These are phyloP conservation scores for Leucophora obtusa DNA, from an alignment of 2,888 invertebrate genomes.

Conservation along the genomic window DNA sequence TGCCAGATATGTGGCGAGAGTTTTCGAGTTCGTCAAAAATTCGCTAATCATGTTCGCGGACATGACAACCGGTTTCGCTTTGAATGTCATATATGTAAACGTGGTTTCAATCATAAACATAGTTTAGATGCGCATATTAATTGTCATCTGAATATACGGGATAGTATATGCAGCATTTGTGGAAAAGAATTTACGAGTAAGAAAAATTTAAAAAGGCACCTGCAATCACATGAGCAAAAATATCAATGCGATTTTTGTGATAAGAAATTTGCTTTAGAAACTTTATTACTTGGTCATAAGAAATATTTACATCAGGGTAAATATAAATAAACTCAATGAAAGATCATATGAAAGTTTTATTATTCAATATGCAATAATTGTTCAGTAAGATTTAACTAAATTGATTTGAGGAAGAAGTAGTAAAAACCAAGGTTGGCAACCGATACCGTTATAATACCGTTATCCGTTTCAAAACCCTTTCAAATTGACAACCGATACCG, in stretches of 20 bases:
- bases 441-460: too few species aligned
- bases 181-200: slow-evolving; percentile 66
- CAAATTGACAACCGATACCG: too few species aligned
- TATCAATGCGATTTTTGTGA: not conserved
- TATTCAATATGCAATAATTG: too few species aligned
- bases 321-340: too few species aligned
- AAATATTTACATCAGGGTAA: too few species aligned
- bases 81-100: slow-evolving; percentile 54
- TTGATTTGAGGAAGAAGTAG: too few species aligned
- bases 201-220: not conserved
- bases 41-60: slow-evolving; percentile 50
- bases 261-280: not conserved
- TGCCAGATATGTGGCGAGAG: slow-evolving; percentile 69
- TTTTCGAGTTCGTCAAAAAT: slow-evolving; percentile 66
- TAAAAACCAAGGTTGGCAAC: too few species aligned
- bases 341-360: too few species aligned
- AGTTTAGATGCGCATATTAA: slow-evolving; percentile 68
- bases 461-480: too few species aligned
- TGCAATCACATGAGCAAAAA: not conserved
- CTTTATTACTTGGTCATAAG: too few species aligned
- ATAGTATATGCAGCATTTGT: slow-evolving; percentile 71
- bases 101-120: slow-evolving; percentile 49
- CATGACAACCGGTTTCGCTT: slow-evolving; percentile 56
- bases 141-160: slow-evolving; percentile 71
- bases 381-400: too few species aligned